These are phyloP conservation scores for Chrysopilus asiliformis DNA, from an alignment of 2,888 invertebrate genomes.

Conservation along the genomic window DNA sequence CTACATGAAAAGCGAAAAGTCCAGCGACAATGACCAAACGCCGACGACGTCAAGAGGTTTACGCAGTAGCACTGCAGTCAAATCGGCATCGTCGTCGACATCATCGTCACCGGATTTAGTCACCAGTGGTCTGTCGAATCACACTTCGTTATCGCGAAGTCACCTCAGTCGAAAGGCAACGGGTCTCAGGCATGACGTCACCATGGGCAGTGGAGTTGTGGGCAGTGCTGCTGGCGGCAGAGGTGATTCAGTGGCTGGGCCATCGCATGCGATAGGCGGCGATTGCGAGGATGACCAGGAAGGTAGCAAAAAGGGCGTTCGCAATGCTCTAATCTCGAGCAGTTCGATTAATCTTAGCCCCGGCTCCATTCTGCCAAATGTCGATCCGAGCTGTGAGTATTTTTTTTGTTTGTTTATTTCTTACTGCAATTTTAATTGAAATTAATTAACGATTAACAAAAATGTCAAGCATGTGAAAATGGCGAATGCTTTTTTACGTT, in stretches of 20 bases:
- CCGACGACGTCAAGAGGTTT: too few relatives aligned
- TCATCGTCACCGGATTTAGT: conserved; percentile 2
- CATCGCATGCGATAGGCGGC: too few relatives aligned
- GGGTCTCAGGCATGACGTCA: conserved; percentile 30
- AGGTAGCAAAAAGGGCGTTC: conserved; percentile 18
- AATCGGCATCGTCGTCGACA: not conserved
- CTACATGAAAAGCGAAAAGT: conserved; percentile 2
- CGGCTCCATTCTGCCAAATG: conserved; percentile 16
- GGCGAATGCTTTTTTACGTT: too few relatives aligned
- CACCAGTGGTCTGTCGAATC: not conserved
- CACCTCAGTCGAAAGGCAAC: conserved; percentile 3
- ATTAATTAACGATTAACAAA: too few relatives aligned
- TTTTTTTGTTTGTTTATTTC: not conserved
- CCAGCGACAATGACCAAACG: too few relatives aligned
- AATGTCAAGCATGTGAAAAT: too few relatives aligned
- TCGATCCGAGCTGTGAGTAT: conserved; percentile 24
- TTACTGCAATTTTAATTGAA: conserved; percentile 2
- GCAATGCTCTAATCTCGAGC: conserved; percentile 59
- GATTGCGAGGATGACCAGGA: too few relatives aligned
- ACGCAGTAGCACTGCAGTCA: too few relatives aligned
- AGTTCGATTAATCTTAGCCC: conserved; percentile 53
- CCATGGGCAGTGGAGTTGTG: conserved; percentile 21
- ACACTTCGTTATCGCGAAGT: not conserved
- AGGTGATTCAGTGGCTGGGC: too few relatives aligned
- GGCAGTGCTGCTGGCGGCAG: conserved; percentile 8